A percentile compares a stretch with the other conserved stretches of the same genome.
These are phyloP conservation scores for Leucophora obtusa DNA, from an alignment of 2,888 invertebrate genomes.

Conservation along the genomic window DNA sequence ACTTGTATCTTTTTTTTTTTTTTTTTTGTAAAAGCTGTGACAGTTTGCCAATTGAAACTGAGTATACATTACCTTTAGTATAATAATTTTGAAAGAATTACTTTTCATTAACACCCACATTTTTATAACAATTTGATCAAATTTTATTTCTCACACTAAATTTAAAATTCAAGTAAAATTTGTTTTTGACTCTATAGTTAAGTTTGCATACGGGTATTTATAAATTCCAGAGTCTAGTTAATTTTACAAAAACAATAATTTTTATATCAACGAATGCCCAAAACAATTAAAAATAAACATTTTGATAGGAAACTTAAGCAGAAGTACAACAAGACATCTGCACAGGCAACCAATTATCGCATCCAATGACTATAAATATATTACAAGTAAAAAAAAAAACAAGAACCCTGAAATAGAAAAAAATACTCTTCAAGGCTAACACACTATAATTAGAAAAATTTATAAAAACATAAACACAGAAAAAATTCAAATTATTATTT, in stretches of 20 bases:
- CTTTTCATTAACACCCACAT: conserved; percentile 3
- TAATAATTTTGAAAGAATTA: too few species aligned
- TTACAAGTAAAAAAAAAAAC: not conserved
- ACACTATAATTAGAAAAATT: conserved; percentile 55
- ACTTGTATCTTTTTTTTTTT: too few species aligned
- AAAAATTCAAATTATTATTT: conserved; percentile 66
- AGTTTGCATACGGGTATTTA: conserved; percentile 60
- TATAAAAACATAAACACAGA: conserved; percentile 6
- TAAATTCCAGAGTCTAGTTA: conserved; percentile 30
- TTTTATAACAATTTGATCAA: not conserved
- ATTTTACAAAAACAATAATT: conserved; percentile 33
- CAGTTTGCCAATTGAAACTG: too few species aligned
- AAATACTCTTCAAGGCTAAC: not conserved
- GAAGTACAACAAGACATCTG: conserved; percentile 48
- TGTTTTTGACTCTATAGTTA: conserved; percentile 9
- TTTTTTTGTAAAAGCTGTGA: too few species aligned
- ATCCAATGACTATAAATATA: conserved; percentile 8
- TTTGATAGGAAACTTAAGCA: not conserved
- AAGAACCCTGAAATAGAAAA: conserved; percentile 19
- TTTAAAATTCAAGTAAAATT: conserved; percentile 41
- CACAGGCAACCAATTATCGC: conserved; percentile 36
- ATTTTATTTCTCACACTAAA: not conserved
- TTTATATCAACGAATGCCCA: conserved; percentile 40
- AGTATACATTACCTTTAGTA: too few species aligned
- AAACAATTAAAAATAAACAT: conserved; percentile 49